Percentiles rank a stretch among this genome's conserved stretches.
Conservation (phyloP, 2,888 invertebrate species). For the Acronicta alni region DNA sequence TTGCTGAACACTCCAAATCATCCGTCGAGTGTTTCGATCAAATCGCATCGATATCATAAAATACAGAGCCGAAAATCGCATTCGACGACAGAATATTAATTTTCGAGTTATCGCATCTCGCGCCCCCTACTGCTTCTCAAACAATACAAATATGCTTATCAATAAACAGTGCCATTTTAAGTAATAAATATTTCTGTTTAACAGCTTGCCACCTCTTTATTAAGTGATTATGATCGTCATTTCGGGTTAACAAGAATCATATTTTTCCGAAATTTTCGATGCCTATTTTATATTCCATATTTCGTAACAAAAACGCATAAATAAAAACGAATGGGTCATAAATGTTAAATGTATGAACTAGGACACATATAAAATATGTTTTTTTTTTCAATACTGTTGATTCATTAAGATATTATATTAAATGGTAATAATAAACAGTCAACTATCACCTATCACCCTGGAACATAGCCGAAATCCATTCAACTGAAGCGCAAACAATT, state of each 20-base stretch:
- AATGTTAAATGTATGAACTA: background rate
- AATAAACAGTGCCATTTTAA: conserved; percentile 77
- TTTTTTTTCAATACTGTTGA: no score
- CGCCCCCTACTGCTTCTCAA: conserved; percentile 75
- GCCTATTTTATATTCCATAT: conserved; percentile 21
- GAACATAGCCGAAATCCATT: conserved; percentile 5
- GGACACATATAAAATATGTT: no score
- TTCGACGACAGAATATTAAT: conserved; percentile 86
- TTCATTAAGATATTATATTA: no score
- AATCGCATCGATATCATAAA: conserved; percentile 81
- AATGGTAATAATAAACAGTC: no score
- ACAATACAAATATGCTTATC: conserved; percentile 74
- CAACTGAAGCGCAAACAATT: conserved; percentile 45
- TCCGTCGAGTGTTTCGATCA: conserved; percentile 63
- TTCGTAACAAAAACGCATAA: conserved; percentile 33
- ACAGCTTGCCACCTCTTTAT: conserved; percentile 73
- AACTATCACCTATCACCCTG: conserved; percentile 3
- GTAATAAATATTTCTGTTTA: conserved; percentile 74
- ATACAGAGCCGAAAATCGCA: conserved; percentile 76
- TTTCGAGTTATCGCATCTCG: conserved; percentile 72
- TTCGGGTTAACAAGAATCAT: conserved; percentile 19
- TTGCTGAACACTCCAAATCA: conserved; percentile 69
- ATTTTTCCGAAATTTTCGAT: conserved; percentile 27
- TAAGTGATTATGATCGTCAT: conserved; percentile 62
- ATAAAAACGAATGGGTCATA: conserved; percentile 28